These are phyloP conservation scores for Alouatta palliata DNA, from an alignment of 2,113 vertebrate genomes.

Conservation along the genomic window DNA sequence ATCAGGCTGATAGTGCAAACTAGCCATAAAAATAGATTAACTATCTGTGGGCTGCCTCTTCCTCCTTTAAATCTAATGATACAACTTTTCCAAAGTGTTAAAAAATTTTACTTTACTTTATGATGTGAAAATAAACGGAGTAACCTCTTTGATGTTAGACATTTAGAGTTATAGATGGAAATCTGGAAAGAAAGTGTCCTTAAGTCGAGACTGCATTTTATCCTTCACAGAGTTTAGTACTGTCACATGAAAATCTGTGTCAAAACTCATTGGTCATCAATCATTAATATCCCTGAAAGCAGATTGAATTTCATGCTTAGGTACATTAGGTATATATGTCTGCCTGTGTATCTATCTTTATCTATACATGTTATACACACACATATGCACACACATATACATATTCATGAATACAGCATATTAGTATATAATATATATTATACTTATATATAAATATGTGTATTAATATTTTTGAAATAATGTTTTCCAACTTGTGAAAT, in stretches of 20 bases:
- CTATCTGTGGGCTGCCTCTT: neutral
- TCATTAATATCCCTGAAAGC: neutral
- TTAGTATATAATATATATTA: neutral
- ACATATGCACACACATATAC: neutral
- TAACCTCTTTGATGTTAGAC: neutral
- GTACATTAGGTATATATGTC: neutral
- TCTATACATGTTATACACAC: neutral
- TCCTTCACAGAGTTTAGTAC: neutral
- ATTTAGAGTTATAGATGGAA: neutral
- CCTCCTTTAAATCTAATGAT: neutral
- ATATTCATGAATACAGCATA: neutral
- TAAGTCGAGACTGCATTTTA: neutral
- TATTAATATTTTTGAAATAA: neutral
- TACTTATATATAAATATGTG: neutral
- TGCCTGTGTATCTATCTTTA: neutral
- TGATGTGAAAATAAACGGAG: neutral
- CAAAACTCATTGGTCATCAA: neutral
- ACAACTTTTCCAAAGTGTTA: neutral
- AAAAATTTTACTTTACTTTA: neutral
- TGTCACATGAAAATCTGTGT: neutral
- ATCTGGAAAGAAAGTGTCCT: neutral
- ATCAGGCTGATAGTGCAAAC: neutral
- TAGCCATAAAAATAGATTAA: neutral
- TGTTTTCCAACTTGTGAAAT: neutral
- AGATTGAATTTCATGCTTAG: neutral